Evolutionary conservation across 2,113 vertebrate species (phyloP), one percentile per base, ranked within the genome.

Genomic region (Oryzias javanicus): DNA sequence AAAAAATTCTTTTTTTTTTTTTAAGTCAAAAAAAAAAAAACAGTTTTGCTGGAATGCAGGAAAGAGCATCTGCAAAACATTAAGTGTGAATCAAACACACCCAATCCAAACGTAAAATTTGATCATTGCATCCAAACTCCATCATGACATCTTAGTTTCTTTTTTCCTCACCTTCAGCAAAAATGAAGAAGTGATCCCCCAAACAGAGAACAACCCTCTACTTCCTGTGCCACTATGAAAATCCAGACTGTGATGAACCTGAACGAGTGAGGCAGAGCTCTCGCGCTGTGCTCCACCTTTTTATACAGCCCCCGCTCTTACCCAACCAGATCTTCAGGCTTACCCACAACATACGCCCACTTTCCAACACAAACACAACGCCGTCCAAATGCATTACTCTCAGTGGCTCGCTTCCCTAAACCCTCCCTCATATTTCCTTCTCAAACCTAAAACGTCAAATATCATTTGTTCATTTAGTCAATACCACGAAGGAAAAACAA

Each of bases 361-460:
- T 64, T 67, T 22, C 42, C 17, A 35, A 72, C 72, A 64, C 53
- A 77, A 22, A 65, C 60, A 60, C 70, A 51, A 50, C 50, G 60
- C 79, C 91, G 88, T 90, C 91, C 2, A 55, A 67, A 83, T 4
- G 56, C 67, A 90, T 91, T 89, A 90, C 77, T 69, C 74, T 64
- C 79, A 70, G 54, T 51, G 50, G 50, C 73, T 64, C n/a, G 53
- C 60, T 13, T 67, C 54, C 45, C 47, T 22, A 49, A 57, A 74
- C 64, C 72, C 75, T 13, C 65, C 55, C 60, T 44, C 55, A 35
- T 44, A 1, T 52, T 49, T 60, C 60, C 70, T 59, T 53, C 59
- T 46, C 70, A 73, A 82, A 75, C 42, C 66, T 59, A 53, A 54
- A 14, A 22, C 14, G 45, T 70, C 55, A 0, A 49, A 74, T 49